Percentiles rank a stretch among this genome's conserved stretches.
These are phyloP conservation scores for Tapirus terrestris DNA, from an alignment of 2,113 vertebrate genomes.

Conservation along the genomic window DNA sequence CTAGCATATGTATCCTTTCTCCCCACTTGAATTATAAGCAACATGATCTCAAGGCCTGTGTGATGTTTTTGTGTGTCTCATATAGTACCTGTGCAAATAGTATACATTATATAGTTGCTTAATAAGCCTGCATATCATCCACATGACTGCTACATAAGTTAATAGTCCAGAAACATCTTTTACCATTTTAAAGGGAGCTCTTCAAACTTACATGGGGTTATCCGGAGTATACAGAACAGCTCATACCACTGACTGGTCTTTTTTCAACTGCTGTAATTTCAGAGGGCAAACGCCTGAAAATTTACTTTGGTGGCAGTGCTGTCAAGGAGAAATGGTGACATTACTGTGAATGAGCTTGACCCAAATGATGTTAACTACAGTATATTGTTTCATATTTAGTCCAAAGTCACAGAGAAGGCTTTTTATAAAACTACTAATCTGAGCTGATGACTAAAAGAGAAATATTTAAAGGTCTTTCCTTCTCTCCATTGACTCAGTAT, in stretches of 20 bases:
- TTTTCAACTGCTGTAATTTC: not conserved
- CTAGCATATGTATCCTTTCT: not conserved
- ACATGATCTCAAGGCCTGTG: not conserved
- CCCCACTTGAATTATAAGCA: not conserved
- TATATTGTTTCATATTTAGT: slow-evolving; percentile 56
- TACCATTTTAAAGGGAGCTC: not conserved
- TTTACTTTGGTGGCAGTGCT: not conserved
- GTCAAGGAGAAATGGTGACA: slow-evolving; percentile 47
- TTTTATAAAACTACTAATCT: slow-evolving; percentile 62
- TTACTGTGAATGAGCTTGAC: slow-evolving; percentile 26
- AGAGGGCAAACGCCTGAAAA: not conserved
- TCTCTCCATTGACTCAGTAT: slow-evolving; percentile 65
- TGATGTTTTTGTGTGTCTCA: slow-evolving; percentile 16
- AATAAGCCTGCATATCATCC: not conserved
- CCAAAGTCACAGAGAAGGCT: slow-evolving; percentile 25
- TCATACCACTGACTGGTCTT: not conserved
- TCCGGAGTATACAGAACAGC: not conserved
- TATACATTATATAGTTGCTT: not conserved
- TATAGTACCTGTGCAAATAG: not conserved
- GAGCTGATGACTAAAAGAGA: slow-evolving; percentile 68
- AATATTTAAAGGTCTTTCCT: slow-evolving; percentile 69
- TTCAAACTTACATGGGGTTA: not conserved
- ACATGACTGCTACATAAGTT: not conserved
- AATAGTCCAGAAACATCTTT: not conserved
- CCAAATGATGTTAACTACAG: slow-evolving; percentile 33